Evolutionary conservation across 2,797 vertebrate species (phyloP), one percentile per base, ranked within the genome.

Genomic region (Protonibea diacanthus): DNA sequence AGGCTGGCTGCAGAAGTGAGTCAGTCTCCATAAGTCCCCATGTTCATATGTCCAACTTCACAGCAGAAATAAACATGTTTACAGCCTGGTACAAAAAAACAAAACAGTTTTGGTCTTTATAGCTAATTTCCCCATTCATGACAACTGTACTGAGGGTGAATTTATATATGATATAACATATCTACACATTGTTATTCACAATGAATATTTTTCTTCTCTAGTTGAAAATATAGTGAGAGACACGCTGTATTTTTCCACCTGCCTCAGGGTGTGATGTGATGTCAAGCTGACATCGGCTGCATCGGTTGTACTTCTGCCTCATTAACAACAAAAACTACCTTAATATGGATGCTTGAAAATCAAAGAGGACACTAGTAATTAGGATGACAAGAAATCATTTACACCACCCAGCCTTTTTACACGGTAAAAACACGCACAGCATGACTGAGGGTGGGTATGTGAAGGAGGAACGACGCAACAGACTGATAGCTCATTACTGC

Each of bases 401-500:
- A 75, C 17, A 83, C 18, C 74, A 67, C 42, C 69, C 69, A 55
- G 33, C 17, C 9, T 51, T 71, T 69, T 62, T 29, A 76, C n/a
- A 3, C 4, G 18, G 40, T 74, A 64, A 79, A 81, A 71, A 18
- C 29, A 12, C 18, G 63, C 33, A 60, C 57, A 60, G 59, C 23
- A 38, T 38, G 47, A 71, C 38, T 65, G 20, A 45, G 5, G 4
- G 8, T 63, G 17, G 52, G 21, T 2, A 38, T 62, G 55, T 5
- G 29, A 74, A 68, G 21, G 68, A 20, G 48, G 15, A 64, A 68
- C 7, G 55, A 20, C 57, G 42, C 58, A 10, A 45, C 23, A 29
- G 68, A 53, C 74, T 60, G 18, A 86, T 44, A 61, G 58, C 71
- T 87, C 76, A 89, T 91, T 91, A 88, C 72, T 40, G 71, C 0